These are phyloP conservation scores for Lasioglossum marginatum DNA, from an alignment of 2,888 invertebrate genomes.

Conservation along the genomic window DNA sequence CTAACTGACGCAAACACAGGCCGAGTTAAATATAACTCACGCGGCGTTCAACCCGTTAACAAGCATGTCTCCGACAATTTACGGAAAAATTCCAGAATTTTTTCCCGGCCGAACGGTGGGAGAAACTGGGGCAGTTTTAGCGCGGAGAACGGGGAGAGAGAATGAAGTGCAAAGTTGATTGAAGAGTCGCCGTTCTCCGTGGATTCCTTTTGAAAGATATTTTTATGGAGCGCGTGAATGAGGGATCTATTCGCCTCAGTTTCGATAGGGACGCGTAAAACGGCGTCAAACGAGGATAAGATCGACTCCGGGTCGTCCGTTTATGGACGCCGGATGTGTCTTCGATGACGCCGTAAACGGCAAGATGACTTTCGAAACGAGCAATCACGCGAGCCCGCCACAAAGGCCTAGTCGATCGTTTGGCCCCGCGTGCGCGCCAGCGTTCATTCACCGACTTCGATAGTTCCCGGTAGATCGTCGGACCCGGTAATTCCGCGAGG, in stretches of 20 bases:
- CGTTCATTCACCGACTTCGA: constrained; percentile 8
- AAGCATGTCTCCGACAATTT: neutral
- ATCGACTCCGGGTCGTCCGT: constrained; percentile 17
- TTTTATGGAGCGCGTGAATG: neutral
- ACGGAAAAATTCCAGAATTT: neutral
- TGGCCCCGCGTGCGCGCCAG: neutral
- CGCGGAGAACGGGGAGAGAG: neutral
- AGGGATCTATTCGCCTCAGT: neutral
- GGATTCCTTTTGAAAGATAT: neutral
- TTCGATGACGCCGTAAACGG: constrained; percentile 20
- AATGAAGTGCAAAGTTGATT: neutral
- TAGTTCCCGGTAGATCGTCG: constrained; percentile 3
- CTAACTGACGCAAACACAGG: neutral
- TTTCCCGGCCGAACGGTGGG: neutral
- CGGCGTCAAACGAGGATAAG: constrained; percentile 4
- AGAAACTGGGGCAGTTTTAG: neutral
- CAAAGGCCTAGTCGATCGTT: constrained; percentile 29
- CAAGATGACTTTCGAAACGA: constrained; percentile 38
- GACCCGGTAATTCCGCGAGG: constrained; percentile 8
- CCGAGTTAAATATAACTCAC: neutral
- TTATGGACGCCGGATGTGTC: constrained; percentile 31
- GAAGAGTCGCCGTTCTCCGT: neutral
- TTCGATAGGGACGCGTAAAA: constrained; percentile 23
- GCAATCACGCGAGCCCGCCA: constrained; percentile 11
- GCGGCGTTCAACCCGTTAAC: neutral